Evolutionary conservation across 2,113 vertebrate species (phyloP).

Genomic region (Indri indri): DNA sequence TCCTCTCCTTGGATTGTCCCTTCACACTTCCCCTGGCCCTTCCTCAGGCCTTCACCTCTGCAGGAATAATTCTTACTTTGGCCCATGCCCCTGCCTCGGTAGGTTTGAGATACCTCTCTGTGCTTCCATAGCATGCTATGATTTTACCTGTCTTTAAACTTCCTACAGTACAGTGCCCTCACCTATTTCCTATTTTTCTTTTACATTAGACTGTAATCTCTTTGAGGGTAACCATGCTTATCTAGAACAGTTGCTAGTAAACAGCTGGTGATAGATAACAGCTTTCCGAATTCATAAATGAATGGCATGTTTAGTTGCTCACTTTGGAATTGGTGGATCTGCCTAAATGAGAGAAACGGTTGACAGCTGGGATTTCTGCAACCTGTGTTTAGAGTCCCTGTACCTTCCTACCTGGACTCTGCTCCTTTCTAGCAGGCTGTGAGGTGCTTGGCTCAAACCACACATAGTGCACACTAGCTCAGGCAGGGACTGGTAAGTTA

Average conservation of each 20-base stretch:
- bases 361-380: not conserved
- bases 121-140: too few relatives aligned
- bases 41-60: not conserved
- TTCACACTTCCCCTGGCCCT: not conserved
- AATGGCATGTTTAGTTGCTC: not conserved
- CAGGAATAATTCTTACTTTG: too few relatives aligned
- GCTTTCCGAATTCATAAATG: not conserved
- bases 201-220: not conserved
- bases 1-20: not conserved
- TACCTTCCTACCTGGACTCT: not conserved
- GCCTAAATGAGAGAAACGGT: not conserved
- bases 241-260: not conserved
- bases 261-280: not conserved
- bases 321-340: not conserved
- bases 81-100: accelerated
- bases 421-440: not conserved
- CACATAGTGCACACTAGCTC: not conserved
- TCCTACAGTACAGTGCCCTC: not conserved
- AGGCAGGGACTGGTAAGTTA: not conserved
- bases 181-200: not conserved
- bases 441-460: not conserved
- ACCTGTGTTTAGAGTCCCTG: not conserved
- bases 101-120: not conserved
- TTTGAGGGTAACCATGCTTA: not conserved
- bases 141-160: not conserved